Percentiles rank a stretch among this genome's conserved stretches.
phyloP scores from a whole-genome alignment of 2,797 vertebrate genomes.

The Paratrypauchen microcephalus region DNA sequence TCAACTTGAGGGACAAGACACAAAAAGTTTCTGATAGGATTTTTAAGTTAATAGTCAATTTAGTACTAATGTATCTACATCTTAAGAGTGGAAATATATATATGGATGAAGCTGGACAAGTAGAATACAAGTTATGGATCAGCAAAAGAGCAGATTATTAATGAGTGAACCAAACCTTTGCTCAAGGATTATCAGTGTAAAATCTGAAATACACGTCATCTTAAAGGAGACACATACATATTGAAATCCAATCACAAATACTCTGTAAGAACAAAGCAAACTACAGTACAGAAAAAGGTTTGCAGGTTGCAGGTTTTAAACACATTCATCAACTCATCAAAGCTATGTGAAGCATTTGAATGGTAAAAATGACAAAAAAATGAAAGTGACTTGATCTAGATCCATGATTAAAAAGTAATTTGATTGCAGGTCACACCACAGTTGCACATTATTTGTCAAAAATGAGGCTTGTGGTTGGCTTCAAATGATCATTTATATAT shows the following conservation, averaged over 20 bases:
- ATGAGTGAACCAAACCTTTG: conserved; percentile 5
- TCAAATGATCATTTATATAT: conserved; percentile 27
- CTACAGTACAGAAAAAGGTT: conserved; percentile 37
- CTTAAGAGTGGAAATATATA: neutral
- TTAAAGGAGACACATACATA: conserved; percentile 16
- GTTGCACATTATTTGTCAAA: conserved; percentile 39
- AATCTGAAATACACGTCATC: conserved; percentile 4
- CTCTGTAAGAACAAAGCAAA: conserved; percentile 7
- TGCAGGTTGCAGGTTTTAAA: conserved; percentile 24
- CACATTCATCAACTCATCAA: conserved; percentile 50
- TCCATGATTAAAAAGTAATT: conserved; percentile 34
- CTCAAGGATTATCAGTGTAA: neutral
- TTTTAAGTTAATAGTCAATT: conserved; percentile 51
- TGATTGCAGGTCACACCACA: conserved; percentile 48
- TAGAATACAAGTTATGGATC: neutral
- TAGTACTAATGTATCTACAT: conserved; percentile 24
- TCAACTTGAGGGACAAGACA: conserved; percentile 49
- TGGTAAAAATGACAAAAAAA: too few relatives aligned
- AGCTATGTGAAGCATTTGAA: conserved; percentile 32
- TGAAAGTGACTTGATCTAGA: conserved; percentile 38
- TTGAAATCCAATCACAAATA: conserved; percentile 9
- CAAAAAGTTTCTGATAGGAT: conserved; percentile 18
- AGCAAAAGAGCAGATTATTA: conserved; percentile 6
- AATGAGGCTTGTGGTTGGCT: conserved; percentile 60
- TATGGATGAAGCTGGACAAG: neutral